phyloP scores from a whole-genome alignment of 1,140 invertebrate species.

The Drosophila tropicalis region DNA sequence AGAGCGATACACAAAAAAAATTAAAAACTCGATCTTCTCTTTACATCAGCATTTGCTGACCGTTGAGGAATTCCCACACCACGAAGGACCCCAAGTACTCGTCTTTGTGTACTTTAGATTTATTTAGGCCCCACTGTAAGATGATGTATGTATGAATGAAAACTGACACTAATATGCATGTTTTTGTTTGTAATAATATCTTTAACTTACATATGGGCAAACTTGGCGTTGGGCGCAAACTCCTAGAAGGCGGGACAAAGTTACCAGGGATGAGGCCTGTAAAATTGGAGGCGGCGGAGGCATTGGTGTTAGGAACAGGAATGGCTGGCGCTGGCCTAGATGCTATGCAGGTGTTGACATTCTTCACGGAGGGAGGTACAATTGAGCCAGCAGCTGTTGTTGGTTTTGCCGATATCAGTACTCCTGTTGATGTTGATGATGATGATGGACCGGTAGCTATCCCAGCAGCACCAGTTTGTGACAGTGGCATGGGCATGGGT shows the following conservation, averaged over 20 bases:
- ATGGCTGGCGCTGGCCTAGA: slow-evolving; percentile 47
- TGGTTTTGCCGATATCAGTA: background rate
- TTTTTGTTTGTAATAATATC: background rate
- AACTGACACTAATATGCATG: background rate
- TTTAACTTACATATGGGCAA: slow-evolving; percentile 62
- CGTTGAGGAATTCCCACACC: too few relatives aligned
- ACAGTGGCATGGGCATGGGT: slow-evolving; percentile 33
- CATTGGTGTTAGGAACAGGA: slow-evolving; percentile 29
- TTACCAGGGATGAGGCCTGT: slow-evolving; percentile 49
- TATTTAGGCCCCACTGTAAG: too few relatives aligned
- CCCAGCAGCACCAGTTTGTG: background rate
- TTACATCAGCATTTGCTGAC: too few relatives aligned
- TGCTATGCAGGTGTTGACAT: slow-evolving; percentile 38
- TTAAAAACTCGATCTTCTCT: too few relatives aligned
- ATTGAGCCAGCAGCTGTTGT: slow-evolving; percentile 27
- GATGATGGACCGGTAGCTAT: slow-evolving; percentile 15
- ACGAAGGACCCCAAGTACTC: too few relatives aligned
- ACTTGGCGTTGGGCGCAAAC: slow-evolving; percentile 54
- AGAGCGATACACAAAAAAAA: too few relatives aligned
- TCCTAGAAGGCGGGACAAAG: slow-evolving; percentile 49
- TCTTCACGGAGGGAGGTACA: slow-evolving; percentile 13
- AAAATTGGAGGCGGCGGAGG: background rate
- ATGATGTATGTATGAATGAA: too few relatives aligned
- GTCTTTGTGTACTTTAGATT: too few relatives aligned
- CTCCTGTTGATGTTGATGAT: slow-evolving; percentile 10